These are phyloP conservation scores for Anthrax anthrax DNA, from an alignment of 2,888 invertebrate genomes.

Conservation along the genomic window DNA sequence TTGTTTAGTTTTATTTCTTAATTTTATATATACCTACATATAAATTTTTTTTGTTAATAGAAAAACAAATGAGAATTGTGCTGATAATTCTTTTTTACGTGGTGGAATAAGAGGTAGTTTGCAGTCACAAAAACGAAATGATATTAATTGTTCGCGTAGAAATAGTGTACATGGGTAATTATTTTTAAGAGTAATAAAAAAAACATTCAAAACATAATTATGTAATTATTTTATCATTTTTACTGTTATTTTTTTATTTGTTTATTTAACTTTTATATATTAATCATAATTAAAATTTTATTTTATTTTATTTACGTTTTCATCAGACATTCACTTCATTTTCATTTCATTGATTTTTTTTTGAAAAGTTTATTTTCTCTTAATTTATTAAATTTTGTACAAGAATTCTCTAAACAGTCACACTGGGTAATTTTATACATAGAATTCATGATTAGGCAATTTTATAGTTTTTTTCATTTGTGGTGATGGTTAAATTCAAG, in stretches of 20 bases:
- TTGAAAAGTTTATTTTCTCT: too few species aligned
- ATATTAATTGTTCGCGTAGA: slow-evolving; percentile 37
- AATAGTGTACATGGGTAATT: slow-evolving; percentile 46
- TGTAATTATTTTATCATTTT: slow-evolving; percentile 6
- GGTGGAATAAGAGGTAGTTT: slow-evolving; percentile 45
- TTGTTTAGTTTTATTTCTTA: background rate
- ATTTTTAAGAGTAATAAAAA: slow-evolving; percentile 1
- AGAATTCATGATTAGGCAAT: too few species aligned
- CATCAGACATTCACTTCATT: too few species aligned
- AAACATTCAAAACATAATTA: too few species aligned
- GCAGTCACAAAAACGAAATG: slow-evolving; percentile 35
- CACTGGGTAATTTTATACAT: too few species aligned
- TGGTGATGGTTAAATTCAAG: too few species aligned
- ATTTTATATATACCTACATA: slow-evolving; percentile 15
- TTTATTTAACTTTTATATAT: slow-evolving; percentile 3
- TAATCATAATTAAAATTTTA: background rate
- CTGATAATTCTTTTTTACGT: slow-evolving; percentile 44
- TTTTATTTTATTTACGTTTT: too few species aligned
- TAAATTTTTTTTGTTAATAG: slow-evolving; percentile 19
- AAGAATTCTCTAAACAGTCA: too few species aligned
- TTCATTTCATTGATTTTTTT: too few species aligned
- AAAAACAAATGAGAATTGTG: slow-evolving; percentile 37
- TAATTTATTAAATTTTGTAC: too few species aligned
- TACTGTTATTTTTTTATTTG: slow-evolving; percentile 8
- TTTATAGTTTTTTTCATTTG: too few species aligned